Percentiles rank a stretch among this genome's conserved stretches.
phyloP scores from a whole-genome alignment of 2,888 invertebrate genomes.

The Microplitis manilae region DNA sequence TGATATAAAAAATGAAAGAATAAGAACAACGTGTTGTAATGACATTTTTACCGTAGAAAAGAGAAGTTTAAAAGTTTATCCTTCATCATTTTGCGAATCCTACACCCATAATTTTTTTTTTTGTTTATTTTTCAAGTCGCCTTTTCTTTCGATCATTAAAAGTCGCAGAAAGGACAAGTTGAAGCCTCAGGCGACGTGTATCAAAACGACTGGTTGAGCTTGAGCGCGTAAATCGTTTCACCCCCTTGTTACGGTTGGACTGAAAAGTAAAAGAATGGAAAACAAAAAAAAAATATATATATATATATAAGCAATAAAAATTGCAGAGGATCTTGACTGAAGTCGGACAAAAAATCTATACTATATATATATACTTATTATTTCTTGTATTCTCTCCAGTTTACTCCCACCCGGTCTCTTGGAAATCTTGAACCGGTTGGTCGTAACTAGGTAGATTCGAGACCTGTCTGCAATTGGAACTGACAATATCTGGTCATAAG shows the following conservation, averaged over 20 bases:
- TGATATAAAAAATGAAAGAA: neutral
- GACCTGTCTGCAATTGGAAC: conserved; percentile 35
- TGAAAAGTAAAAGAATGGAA: conserved; percentile 23
- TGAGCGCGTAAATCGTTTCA: conserved; percentile 41
- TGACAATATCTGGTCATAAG: conserved; percentile 47
- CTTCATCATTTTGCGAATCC: conserved; percentile 18
- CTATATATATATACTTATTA: neutral
- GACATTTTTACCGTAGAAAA: neutral
- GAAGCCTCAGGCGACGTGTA: conserved; percentile 33
- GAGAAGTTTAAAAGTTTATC: conserved; percentile 14
- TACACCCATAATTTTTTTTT: conserved; percentile 4
- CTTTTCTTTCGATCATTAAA: conserved; percentile 42
- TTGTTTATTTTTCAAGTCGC: conserved; percentile 15
- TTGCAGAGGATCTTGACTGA: conserved; percentile 9
- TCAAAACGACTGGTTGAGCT: conserved; percentile 36
- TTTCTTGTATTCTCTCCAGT: conserved; percentile 13
- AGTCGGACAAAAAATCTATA: conserved; percentile 34
- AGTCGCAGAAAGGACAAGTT: conserved; percentile 41
- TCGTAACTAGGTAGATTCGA: conserved; percentile 54
- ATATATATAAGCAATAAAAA: neutral
- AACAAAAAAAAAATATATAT: conserved; percentile 9
- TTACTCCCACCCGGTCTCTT: conserved; percentile 47
- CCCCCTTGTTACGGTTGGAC: conserved; percentile 41
- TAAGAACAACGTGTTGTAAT: conserved; percentile 8
- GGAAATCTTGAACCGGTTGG: conserved; percentile 64